Evolutionary conservation across 2,113 vertebrate genomes (phyloP).

Genomic region (Hemichromis elongatus): DNA sequence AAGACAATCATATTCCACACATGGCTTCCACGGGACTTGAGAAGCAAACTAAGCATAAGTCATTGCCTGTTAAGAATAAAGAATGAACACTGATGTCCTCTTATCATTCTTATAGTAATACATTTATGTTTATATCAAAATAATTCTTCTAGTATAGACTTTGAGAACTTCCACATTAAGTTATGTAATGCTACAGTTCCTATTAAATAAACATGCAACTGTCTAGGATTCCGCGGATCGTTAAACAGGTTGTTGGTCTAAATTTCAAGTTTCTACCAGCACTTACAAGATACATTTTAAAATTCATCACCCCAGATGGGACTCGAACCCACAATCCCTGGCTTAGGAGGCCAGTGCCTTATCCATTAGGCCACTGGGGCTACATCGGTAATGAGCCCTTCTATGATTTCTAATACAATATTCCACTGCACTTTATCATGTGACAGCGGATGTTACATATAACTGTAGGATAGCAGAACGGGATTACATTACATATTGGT

Average conservation of each 20-base stretch:
- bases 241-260: not conserved
- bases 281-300: not conserved
- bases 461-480: not conserved
- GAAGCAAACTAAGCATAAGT: not conserved
- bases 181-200: not conserved
- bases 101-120: not conserved
- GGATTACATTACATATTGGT: not conserved
- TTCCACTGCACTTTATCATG: not conserved
- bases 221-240: not conserved
- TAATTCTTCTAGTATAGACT: not conserved
- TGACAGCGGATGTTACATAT: not conserved
- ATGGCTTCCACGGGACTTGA: not conserved
- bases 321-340: constrained; percentile 64
- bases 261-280: not conserved
- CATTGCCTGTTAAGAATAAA: not conserved
- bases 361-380: constrained; percentile 84
- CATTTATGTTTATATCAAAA: not conserved
- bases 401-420: not conserved
- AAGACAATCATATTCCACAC: not conserved
- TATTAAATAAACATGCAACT: not conserved
- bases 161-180: not conserved
- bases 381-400: rapidly evolving
- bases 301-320: constrained; percentile 49
- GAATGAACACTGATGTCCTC: not conserved
- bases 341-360: constrained; percentile 78